Base-by-base conservation (phyloP, 2,113 vertebrate genomes). In the Scolopax mira region DNA sequence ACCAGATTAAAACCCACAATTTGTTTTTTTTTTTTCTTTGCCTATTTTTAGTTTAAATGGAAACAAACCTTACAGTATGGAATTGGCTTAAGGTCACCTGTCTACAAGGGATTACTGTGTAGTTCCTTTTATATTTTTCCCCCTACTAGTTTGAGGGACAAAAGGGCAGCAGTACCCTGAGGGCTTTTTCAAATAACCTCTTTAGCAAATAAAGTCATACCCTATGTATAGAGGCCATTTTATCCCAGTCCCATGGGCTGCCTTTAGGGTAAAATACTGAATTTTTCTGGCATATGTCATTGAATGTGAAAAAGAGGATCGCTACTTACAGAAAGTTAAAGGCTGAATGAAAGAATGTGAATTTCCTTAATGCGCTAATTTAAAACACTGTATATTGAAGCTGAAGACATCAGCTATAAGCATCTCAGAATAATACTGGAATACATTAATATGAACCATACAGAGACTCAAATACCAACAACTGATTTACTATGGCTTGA, bases 11-110 rank as follows among this genome's bases (percentile, higher is more conserved):
- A 94, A 62, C 42, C 90, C 74, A 60, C 52, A 95, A 94, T 88
- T 93, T 42, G 13, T 42, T 42, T 46, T 46, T 75, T 94, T 93
- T 65, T 66, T 85, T 58, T 41, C 80, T 93, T 92, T 89, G 94
- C 95, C 71, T 91, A 85, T 92, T 97, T 93, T 83, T 74, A 96
- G 71, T 94, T 97, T 95, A 95, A 95, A 96, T 78, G 75, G 94
- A 96, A 97, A 93, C 86, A 96, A 96, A 95, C 79, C 94, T 96
- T 96, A 95, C 77, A 91, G 86, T 90, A 96, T 49, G 75, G 90
- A 95, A 96, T 89, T 96, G 88, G 93, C 93, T 97, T 97, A 97
- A 97, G 97, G 96, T 98, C 96, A 98, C 96, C 96, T 97, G 97
- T 96, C 97, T 97, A 96, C 92, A 94, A 97, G 90, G 91, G 97